Evolutionary conservation across 1,140 invertebrate genomes (phyloP).

Genomic region (Lethocerus indicus): DNA sequence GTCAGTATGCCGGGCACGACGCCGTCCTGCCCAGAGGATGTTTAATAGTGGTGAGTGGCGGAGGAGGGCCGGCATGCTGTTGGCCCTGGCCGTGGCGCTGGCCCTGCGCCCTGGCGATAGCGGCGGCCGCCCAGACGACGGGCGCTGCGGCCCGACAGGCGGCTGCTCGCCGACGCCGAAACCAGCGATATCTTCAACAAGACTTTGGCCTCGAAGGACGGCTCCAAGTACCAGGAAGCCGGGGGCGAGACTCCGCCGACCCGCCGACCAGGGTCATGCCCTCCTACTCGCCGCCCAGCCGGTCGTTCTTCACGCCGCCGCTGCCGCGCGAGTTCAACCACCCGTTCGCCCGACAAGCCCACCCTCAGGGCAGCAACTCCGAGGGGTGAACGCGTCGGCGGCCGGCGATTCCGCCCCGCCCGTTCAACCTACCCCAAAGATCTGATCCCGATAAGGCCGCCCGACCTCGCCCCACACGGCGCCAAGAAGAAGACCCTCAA

Average conservation of each 20-base stretch:
- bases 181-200: conserved; percentile 19
- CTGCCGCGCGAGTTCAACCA: too few relatives aligned
- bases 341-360: conserved; percentile 60
- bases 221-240: conserved; percentile 13
- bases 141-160: conserved; percentile 10
- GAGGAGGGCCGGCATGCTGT: not conserved
- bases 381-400: conserved; percentile 14
- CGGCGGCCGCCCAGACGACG: conserved; percentile 6
- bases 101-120: conserved; percentile 5
- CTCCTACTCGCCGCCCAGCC: conserved; percentile 57
- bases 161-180: conserved; percentile 14
- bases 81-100: not conserved
- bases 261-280: conserved; percentile 55
- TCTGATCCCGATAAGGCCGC: conserved; percentile 56
- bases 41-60: too few relatives aligned
- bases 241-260: conserved; percentile 17
- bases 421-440: conserved; percentile 59
- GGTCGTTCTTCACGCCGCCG: too few relatives aligned
- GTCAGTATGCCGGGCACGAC: too few relatives aligned
- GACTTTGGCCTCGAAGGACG: conserved; percentile 18
- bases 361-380: conserved; percentile 50
- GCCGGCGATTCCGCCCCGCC: conserved; percentile 30
- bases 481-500: conserved; percentile 50
- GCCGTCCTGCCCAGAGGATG: too few relatives aligned
- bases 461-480: conserved; percentile 28